Percentiles rank a stretch among this genome's conserved stretches.
Evolutionary conservation across 2,888 invertebrate genomes (phyloP).

Genomic region (Rhimphoctona megacephalus): DNA sequence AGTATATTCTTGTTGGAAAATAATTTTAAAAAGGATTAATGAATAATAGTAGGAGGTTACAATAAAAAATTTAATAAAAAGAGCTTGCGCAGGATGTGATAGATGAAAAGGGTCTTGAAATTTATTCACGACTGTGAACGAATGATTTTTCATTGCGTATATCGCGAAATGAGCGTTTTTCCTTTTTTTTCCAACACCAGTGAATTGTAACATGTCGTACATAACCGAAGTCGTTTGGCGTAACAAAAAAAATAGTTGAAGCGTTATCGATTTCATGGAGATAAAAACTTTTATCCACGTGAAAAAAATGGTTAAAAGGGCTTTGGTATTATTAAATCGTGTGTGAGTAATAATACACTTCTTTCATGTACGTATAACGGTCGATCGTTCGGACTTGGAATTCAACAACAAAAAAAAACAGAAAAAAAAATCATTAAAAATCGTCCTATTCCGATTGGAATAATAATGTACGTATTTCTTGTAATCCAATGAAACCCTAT

Average conservation of each 20-base stretch:
- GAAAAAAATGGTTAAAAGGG: conserved; percentile 21
- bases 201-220: conserved; percentile 25
- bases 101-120: conserved; percentile 38
- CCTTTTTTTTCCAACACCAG: neutral
- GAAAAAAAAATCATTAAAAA: conserved; percentile 5
- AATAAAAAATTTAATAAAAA: conserved; percentile 17
- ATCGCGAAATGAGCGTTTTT: conserved; percentile 13
- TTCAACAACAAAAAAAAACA: conserved; percentile 43
- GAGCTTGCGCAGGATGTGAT: conserved; percentile 68
- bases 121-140: conserved; percentile 43
- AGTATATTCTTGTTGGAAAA: conserved; percentile 68
- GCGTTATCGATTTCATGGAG: neutral
- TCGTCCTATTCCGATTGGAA: conserved; percentile 68
- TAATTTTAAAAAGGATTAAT: conserved; percentile 37
- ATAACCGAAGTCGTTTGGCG: conserved; percentile 10
- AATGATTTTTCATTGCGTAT: conserved; percentile 57
- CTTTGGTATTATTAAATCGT: conserved; percentile 22
- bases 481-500: conserved; percentile 63
- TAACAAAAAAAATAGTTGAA: neutral
- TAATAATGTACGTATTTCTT: conserved; percentile 64
- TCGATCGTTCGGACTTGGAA: conserved; percentile 37
- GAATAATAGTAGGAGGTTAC: conserved; percentile 26
- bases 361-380: conserved; percentile 48
- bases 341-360: neutral
- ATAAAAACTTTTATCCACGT: neutral